Evolutionary conservation across 53 echinoderm and acorn worm species (phyloP), one percentile per base, ranked within the genome.

Genomic region (Holothuria scabra): DNA sequence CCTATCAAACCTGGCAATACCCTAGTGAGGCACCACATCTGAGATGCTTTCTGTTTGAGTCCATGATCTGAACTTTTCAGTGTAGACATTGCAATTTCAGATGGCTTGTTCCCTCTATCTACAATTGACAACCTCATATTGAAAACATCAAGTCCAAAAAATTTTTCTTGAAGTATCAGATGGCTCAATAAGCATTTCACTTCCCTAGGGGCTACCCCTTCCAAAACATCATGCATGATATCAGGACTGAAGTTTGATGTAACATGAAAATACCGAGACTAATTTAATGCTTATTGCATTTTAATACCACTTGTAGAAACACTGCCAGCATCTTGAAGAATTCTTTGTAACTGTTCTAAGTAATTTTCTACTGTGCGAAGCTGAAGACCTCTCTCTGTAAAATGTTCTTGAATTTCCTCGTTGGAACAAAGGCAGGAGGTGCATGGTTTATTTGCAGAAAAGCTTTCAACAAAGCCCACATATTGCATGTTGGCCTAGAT

Each of bases 1-100:
- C 87, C 90, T 68, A 90, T 60, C 63, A 90, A 6, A 24, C 86
- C 8, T 28, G 87, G 84, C 67, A 87, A 67, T 8, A 60, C 60
- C 12, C 87, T 38, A 2, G 83, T 12, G 0, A 90, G 64, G 60
- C 87, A 90, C 86, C 90, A 90, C 90, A 90, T 90, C 26, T 90
- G 87, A 34, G 84, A 67, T 29, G 87, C 87, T 38, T 28, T 66
- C 56, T 86, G 82, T 61, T 85, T 84, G 56, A 83, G 64, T 35
- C 44, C 65, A 59, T 66, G 70, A 61, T 79, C 83, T 86, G 70
- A 37, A 48, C 59, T 74, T 48, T 60, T 79, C 28, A 91, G 30
- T 76, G 84, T 69, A 56, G 41, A 66, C 60, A 79, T 11, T 28
- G 12, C 1, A 20, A 91, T 79, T 35, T 29, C 66, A 30, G 84